Base-by-base conservation (phyloP, 2,888 invertebrate species). In the Griposia aprilina region DNA sequence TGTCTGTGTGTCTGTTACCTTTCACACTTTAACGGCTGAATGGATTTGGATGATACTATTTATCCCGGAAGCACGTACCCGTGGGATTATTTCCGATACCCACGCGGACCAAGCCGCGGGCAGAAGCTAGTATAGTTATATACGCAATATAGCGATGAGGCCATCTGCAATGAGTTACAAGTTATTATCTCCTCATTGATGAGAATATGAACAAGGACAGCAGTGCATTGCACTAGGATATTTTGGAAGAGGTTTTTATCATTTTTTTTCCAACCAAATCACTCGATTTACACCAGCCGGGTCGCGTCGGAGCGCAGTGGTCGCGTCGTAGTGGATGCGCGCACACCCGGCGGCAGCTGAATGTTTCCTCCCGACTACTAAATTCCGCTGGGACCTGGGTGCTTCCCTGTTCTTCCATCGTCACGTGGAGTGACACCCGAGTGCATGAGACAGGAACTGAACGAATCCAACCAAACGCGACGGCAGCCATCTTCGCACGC, bases 121-220 rank as follows among this genome's bases (percentile, higher is more conserved):
- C 30, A 36, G 30, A 36, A 36, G 3, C 30, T 36, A 36, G 30
- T 13, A 23, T 23, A 55, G 23, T 23, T n/a, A 30, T 13, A 50
- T 30, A 30, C 23, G 36, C 17, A 36, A n/a, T 13, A 63, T 6
- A 23, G 23, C 30, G 67, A 26, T 26, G 45, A 66, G 66, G 45
- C 5, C 26, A 17, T n/a, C 20, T 45, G 65, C 5, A 41, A 26
- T 65, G 68, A 67, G 67, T 48, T n/a, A 72, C 2, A n/a, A 45
- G 2, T 50, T 36, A n/a, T 36, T 50, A 36, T 26, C 17, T 26
- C 13, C 23, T 23, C 26, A 74, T 74, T 74, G 30, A 74, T 55
- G 52, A 17, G 23, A 55, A n/a, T 74, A 45, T n/a, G 23, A 74
- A 74, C 41, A 45, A 41, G 23, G 10, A n/a, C 8, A 74, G 13